These are phyloP conservation scores for Acrobasis repandana DNA, from an alignment of 2,888 invertebrate species.

Conservation along the genomic window DNA sequence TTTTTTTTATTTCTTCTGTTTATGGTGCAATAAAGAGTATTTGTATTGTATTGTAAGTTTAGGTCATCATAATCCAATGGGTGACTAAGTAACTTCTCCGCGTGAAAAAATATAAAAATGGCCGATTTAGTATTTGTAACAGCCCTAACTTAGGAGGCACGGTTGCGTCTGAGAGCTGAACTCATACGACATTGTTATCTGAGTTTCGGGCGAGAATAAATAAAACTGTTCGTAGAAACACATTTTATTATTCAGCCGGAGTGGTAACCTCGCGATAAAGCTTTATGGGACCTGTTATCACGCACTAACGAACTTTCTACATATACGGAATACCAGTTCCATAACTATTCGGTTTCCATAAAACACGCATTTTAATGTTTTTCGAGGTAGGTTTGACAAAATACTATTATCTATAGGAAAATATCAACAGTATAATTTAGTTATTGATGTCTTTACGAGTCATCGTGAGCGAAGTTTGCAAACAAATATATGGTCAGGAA, in stretches of 20 bases:
- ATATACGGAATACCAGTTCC: constrained; percentile 29
- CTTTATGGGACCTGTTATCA: constrained; percentile 73
- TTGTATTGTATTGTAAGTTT: too few relatives aligned
- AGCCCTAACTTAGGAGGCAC: constrained; percentile 28
- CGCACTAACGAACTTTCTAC: constrained; percentile 68
- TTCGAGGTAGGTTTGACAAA: background rate
- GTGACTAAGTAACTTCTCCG: too few relatives aligned
- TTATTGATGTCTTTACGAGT: constrained; percentile 8
- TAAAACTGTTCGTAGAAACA: constrained; percentile 77
- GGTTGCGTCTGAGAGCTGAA: constrained; percentile 52
- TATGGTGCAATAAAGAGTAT: too few relatives aligned
- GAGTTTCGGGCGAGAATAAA: constrained; percentile 74
- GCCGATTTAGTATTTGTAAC: background rate
- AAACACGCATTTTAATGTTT: constrained; percentile 19
- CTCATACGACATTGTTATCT: constrained; percentile 80
- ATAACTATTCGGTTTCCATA: constrained; percentile 19
- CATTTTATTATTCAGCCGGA: constrained; percentile 74
- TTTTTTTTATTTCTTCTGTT: too few relatives aligned
- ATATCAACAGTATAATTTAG: background rate
- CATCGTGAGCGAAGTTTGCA: background rate
- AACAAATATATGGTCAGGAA: background rate
- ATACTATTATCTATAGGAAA: constrained; percentile 2
- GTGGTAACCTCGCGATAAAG: constrained; percentile 68
- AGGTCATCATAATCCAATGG: too few relatives aligned
- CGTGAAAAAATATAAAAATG: background rate